Evolutionary conservation across 2,888 invertebrate species (phyloP).

Genomic region (Colostygia pectinataria): DNA sequence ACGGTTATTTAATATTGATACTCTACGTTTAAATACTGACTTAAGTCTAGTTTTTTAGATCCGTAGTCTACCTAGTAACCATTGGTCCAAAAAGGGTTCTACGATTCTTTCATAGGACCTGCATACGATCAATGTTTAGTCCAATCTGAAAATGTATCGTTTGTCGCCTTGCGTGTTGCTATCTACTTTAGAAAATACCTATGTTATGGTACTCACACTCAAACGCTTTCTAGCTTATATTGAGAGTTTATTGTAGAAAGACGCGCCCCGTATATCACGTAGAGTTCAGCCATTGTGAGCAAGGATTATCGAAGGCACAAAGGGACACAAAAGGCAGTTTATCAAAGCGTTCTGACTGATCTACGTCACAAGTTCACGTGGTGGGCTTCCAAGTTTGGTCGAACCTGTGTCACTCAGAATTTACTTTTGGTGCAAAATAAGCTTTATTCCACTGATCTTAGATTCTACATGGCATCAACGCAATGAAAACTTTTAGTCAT

Average conservation of each 20-base stretch:
- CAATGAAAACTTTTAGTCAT: no score
- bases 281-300: slow-evolving; percentile 51
- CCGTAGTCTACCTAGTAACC: no score
- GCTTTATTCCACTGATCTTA: not conserved
- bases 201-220: not conserved
- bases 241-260: slow-evolving; percentile 51
- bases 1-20: no score
- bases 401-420: slow-evolving; percentile 4
- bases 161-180: no score
- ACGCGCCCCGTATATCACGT: slow-evolving; percentile 47
- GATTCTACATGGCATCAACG: not conserved
- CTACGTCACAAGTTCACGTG: slow-evolving; percentile 52
- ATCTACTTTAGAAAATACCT: no score
- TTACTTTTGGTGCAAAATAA: not conserved
- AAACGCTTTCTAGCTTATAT: slow-evolving; percentile 33
- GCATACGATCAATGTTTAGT: no score
- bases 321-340: slow-evolving; percentile 70
- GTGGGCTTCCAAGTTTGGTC: slow-evolving; percentile 34
- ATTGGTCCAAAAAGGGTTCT: no score
- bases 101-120: no score
- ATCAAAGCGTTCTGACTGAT: slow-evolving; percentile 64
- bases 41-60: no score
- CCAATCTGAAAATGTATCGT: no score
- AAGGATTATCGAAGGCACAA: slow-evolving; percentile 65
- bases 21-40: no score